Percentiles rank a stretch among this genome's conserved stretches.
Conservation (phyloP, 2,888 invertebrate species). For the Apotomis turbidana region DNA sequence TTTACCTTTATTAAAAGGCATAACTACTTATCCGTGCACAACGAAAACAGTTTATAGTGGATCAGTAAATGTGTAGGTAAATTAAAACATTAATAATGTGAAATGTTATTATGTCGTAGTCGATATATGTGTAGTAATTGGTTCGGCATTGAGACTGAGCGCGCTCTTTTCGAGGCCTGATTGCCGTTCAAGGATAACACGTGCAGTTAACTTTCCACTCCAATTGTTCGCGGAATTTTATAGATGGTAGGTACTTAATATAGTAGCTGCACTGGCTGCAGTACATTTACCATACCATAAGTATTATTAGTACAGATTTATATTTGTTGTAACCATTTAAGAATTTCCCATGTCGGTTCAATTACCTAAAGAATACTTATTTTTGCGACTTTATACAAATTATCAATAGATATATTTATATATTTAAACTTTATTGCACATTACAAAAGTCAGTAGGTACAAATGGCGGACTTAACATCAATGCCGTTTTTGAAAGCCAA, state of each 20-base stretch:
- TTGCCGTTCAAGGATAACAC: conserved; percentile 24
- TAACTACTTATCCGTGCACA: not conserved
- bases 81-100: not conserved
- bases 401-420: too few relatives aligned
- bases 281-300: too few relatives aligned
- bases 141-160: conserved; percentile 13
- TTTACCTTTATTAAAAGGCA: too few relatives aligned
- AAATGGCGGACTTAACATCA: too few relatives aligned
- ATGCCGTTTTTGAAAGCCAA: too few relatives aligned
- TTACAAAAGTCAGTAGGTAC: too few relatives aligned
- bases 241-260: not conserved
- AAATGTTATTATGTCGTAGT: not conserved
- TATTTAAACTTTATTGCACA: too few relatives aligned
- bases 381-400: too few relatives aligned
- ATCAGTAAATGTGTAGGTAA: conserved; percentile 11
- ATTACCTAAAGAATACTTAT: too few relatives aligned
- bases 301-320: too few relatives aligned
- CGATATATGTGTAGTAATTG: conserved; percentile 5
- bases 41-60: not conserved
- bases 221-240: conserved; percentile 15
- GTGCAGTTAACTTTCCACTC: conserved; percentile 3
- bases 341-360: too few relatives aligned
- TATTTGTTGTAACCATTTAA: too few relatives aligned
- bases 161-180: conserved; percentile 10
- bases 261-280: not conserved